phyloP scores from a whole-genome alignment of 2,888 invertebrate genomes.

The Ectobius pallidus region DNA sequence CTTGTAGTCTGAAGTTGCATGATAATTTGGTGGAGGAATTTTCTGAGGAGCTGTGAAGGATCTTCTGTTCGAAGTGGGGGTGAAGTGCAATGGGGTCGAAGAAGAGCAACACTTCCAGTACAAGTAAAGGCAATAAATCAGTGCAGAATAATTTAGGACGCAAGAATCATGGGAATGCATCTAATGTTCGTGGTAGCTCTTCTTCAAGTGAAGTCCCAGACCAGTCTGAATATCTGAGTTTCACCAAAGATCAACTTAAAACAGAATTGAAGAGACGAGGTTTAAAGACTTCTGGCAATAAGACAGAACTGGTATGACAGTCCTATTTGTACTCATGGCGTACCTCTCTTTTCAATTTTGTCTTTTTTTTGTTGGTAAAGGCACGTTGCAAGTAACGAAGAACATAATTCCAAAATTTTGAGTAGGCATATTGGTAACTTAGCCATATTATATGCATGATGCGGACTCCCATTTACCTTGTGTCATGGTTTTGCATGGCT shows the following conservation, averaged over 20 bases:
- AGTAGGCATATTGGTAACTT: no score
- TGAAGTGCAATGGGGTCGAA: slow-evolving; percentile 24
- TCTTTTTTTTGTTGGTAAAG: slow-evolving; percentile 43
- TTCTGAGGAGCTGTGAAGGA: slow-evolving; percentile 25
- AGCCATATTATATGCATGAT: no score
- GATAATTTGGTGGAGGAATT: slow-evolving; percentile 35
- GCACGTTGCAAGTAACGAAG: no score
- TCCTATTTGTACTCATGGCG: no score
- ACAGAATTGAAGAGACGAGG: slow-evolving; percentile 71
- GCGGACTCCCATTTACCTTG: no score
- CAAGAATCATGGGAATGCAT: slow-evolving; percentile 21
- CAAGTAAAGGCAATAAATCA: slow-evolving; percentile 27
- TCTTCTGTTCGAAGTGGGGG: slow-evolving; percentile 14
- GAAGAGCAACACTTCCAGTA: slow-evolving; percentile 18
- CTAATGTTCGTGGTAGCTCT: slow-evolving; percentile 17
- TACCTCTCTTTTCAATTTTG: slow-evolving; percentile 28
- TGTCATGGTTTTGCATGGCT: no score
- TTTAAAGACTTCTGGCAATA: slow-evolving; percentile 71
- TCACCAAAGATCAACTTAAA: slow-evolving; percentile 73
- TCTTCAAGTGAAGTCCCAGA: slow-evolving; percentile 36
- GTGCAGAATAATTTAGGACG: slow-evolving; percentile 26
- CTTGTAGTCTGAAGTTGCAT: slow-evolving; percentile 32
- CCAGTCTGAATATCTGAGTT: slow-evolving; percentile 39
- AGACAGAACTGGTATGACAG: slow-evolving; percentile 68
- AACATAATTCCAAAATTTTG: no score